Percentiles rank a stretch among this genome's conserved stretches.
Evolutionary conservation across 2,888 invertebrate genomes (phyloP).

Genomic region (Leptopilina myrica): DNA sequence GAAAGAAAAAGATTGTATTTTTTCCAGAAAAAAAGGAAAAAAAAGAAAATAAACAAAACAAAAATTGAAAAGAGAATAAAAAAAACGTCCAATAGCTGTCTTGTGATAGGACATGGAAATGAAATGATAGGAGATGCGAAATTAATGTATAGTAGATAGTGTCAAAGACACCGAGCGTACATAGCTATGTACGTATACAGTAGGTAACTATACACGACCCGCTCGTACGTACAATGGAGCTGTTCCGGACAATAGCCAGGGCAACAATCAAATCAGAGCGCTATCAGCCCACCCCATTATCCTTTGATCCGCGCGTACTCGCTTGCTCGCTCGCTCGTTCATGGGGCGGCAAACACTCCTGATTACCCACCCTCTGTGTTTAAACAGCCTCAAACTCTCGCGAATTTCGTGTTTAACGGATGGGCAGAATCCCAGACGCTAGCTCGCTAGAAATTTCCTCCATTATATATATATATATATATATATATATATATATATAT

Average conservation of each 20-base stretch:
- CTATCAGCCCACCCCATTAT: constrained; percentile 70
- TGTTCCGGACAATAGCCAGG: constrained; percentile 73
- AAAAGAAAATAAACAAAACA: too few species aligned
- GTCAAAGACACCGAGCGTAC: constrained; percentile 42
- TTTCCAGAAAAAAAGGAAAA: not conserved
- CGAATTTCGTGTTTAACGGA: constrained; percentile 54
- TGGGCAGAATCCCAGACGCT: constrained; percentile 50
- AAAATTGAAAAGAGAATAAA: not conserved
- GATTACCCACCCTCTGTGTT: constrained; percentile 72
- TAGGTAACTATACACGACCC: constrained; percentile 38
- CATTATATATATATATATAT: not conserved
- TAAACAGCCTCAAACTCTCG: constrained; percentile 59
- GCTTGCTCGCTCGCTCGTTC: constrained; percentile 65
- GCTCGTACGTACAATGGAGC: constrained; percentile 65
- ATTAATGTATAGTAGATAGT: constrained; percentile 37
- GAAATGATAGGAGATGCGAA: constrained; percentile 35
- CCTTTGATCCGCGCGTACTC: constrained; percentile 68
- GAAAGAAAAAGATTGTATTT: constrained; percentile 5
- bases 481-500: too few species aligned
- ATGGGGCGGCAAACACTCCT: constrained; percentile 74
- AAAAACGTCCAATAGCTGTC: constrained; percentile 23
- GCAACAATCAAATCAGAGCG: constrained; percentile 76
- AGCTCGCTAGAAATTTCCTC: constrained; percentile 33
- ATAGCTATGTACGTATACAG: constrained; percentile 27
- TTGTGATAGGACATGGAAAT: constrained; percentile 25